Evolutionary conservation across 2,113 vertebrate species (phyloP), one percentile per base, ranked within the genome.

Genomic region (Varanus komodoensis): DNA sequence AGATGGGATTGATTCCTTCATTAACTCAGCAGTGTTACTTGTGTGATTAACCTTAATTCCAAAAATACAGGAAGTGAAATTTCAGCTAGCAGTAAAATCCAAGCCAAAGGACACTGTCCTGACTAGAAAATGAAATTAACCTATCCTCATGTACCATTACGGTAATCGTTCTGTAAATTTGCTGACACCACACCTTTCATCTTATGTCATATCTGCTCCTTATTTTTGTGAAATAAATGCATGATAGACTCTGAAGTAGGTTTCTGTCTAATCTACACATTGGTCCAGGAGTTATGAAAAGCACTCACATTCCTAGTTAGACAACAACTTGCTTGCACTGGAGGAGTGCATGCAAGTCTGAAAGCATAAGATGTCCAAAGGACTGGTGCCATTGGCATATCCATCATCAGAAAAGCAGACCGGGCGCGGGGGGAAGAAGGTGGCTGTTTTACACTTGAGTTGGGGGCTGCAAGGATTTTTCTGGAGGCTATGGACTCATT

Each of bases 11-110:
- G 50, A 57, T 88, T 71, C 48, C 50, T 82, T 88, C 79, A 73
- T 82, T 88, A 88, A 82, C 68, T 73, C 78, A 38, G 44, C 44
- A 73, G 32, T 29, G 79, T 12, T 88, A 82, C n/a, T 73, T 73
- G n/a, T 88, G n/a, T 71, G 67, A 88, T 88, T 82, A 88, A 38
- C 67, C 48, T 82, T 88, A 38, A 71, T 73, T 88, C n/a, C 48
- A 88, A 57, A 68, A 82, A 80, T 34, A 54, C 27, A 7, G 38
- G 67, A 82, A 82, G 19, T 44, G 78, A 88, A 27, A n/a, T 50
- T 80, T 80, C 29, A 69, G 14, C 8, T 82, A 82, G 64, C 67
- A 88, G 69, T 88, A 71, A 82, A 69, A 21, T 88, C 38, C 44
- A 88, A 52, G 77, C 34, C 77, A 69, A 67, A 27, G 29, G 44